Conservation (phyloP, 2,888 invertebrate species). For the Gymnoscelis rufifasciata region DNA sequence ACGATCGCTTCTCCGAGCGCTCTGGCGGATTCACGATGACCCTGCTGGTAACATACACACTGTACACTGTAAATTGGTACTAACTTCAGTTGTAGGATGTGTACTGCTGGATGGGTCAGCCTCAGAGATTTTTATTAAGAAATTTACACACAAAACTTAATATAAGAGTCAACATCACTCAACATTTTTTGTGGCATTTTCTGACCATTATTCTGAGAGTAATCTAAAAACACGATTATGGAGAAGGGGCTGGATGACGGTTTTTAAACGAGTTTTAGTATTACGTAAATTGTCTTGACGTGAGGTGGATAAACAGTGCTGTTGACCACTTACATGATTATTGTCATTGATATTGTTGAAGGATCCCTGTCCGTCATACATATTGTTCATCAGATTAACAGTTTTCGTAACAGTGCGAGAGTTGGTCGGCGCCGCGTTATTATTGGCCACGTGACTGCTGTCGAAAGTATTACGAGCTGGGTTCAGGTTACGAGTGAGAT, state of each 20-base stretch:
- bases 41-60: constrained; percentile 38
- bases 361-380: constrained; percentile 69
- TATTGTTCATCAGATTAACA: constrained; percentile 70
- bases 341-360: constrained; percentile 66
- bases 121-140: not conserved
- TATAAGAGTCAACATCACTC: too few species aligned
- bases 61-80: too few species aligned
- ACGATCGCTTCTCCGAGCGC: constrained; percentile 70
- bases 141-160: not conserved
- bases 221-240: too few species aligned
- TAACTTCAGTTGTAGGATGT: too few species aligned
- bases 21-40: constrained; percentile 65
- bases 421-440: constrained; percentile 57
- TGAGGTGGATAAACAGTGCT: too few species aligned
- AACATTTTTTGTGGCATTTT: too few species aligned
- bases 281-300: too few species aligned
- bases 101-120: too few species aligned
- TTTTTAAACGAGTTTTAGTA: too few species aligned
- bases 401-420: constrained; percentile 62
- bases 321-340: constrained; percentile 55
- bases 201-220: too few species aligned
- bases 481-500: constrained; percentile 67
- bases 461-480: constrained; percentile 68
- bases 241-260: too few species aligned
- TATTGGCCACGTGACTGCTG: constrained; percentile 57